Conservation (phyloP, 1,140 invertebrate species). For the Drosophila suzukii region DNA sequence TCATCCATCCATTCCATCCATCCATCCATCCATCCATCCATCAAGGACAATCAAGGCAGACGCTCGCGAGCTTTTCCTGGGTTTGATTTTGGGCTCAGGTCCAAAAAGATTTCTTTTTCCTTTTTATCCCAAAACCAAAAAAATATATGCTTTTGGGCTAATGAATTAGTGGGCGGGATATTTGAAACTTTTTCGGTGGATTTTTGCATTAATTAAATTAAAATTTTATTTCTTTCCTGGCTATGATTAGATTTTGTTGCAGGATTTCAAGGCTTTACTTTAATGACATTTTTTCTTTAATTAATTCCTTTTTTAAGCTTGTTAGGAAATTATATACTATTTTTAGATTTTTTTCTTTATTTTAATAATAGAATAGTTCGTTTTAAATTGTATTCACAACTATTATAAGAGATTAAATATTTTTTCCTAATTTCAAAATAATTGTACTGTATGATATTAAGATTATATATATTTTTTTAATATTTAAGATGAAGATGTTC, state of each 20-base stretch:
- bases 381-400: too few species aligned
- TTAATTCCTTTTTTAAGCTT: too few species aligned
- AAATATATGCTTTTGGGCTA: slow-evolving; percentile 25
- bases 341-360: too few species aligned
- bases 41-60: slow-evolving; percentile 49
- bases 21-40: slow-evolving; percentile 47
- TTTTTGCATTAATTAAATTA: slow-evolving; percentile 22
- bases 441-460: too few species aligned
- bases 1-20: slow-evolving; percentile 31
- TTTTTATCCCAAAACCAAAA: slow-evolving; percentile 24
- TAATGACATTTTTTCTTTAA: too few species aligned
- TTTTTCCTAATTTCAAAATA: too few species aligned
- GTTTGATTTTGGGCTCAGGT: slow-evolving; percentile 18
- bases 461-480: too few species aligned
- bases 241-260: not conserved
- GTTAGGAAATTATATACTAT: too few species aligned
- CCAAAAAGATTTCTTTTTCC: slow-evolving; percentile 10
- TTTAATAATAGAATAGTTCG: too few species aligned
- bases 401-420: too few species aligned
- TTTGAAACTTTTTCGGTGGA: slow-evolving; percentile 4
- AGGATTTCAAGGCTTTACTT: not conserved
- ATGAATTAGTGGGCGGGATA: slow-evolving; percentile 45
- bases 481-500: too few species aligned
- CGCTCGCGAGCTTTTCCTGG: slow-evolving; percentile 25
- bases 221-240: not conserved